Conservation (phyloP, 2,888 invertebrate genomes). For the Eurois occulta region DNA sequence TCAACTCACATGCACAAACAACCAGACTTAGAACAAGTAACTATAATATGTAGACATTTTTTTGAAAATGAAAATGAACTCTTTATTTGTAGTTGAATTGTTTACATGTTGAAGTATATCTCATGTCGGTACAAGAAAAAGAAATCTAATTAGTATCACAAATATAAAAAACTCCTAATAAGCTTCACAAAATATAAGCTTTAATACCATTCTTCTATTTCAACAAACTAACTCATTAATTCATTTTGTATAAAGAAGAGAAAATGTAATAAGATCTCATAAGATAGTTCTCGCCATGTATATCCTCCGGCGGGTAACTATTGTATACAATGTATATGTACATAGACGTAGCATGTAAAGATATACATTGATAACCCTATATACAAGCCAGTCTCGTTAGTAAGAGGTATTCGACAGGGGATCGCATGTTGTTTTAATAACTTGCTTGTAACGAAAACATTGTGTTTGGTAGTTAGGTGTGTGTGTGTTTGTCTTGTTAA, state of each 20-base stretch:
- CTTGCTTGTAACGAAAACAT: slow-evolving; percentile 17
- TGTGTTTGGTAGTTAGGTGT: not conserved
- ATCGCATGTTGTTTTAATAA: slow-evolving; percentile 44
- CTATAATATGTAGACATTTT: too few relatives aligned
- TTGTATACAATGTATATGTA: slow-evolving; percentile 15
- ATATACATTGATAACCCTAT: slow-evolving; percentile 29
- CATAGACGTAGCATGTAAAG: not conserved
- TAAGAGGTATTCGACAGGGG: slow-evolving; percentile 38
- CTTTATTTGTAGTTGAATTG: too few relatives aligned
- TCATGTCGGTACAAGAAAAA: not conserved
- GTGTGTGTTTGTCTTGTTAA: not conserved
- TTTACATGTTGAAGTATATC: not conserved
- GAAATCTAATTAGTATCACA: not conserved
- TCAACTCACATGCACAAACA: not conserved
- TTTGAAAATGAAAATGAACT: too few relatives aligned
- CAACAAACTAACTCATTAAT: slow-evolving; percentile 31
- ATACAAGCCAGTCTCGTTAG: slow-evolving; percentile 35
- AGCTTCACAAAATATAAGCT: not conserved
- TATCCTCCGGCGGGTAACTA: slow-evolving; percentile 26
- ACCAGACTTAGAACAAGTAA: not conserved
- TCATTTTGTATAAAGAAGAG: slow-evolving; percentile 20
- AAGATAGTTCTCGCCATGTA: slow-evolving; percentile 29
- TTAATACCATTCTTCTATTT: slow-evolving; percentile 16
- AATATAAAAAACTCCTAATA: slow-evolving; percentile 1
- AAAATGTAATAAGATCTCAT: slow-evolving; percentile 19